Percentiles rank a stretch among this genome's conserved stretches.
phyloP scores from a whole-genome alignment of 2,888 invertebrate species.

The Dynastes hyllus region DNA sequence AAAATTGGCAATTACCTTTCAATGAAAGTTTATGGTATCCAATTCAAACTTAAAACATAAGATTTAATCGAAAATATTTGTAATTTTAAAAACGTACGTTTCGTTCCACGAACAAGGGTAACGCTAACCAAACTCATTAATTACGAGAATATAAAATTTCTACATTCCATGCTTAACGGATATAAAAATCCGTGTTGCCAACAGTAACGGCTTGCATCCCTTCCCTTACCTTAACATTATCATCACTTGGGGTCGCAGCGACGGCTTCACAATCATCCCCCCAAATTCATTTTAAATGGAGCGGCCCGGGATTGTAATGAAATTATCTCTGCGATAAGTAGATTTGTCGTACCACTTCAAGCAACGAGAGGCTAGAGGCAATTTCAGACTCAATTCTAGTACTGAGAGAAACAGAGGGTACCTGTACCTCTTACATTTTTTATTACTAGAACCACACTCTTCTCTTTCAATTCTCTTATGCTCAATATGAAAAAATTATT shows the following conservation, averaged over 20 bases:
- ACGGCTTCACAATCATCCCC: slow-evolving; percentile 12
- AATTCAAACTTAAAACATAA: too few relatives aligned
- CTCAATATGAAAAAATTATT: too few relatives aligned
- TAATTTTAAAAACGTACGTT: too few relatives aligned
- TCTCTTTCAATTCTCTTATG: too few relatives aligned
- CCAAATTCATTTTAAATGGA: slow-evolving; percentile 38
- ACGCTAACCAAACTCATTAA: slow-evolving; percentile 11
- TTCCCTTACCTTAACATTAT: neutral
- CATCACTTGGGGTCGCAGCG: neutral
- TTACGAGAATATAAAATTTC: slow-evolving; percentile 19
- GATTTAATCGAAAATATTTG: too few relatives aligned
- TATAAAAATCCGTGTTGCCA: neutral
- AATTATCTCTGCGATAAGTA: slow-evolving; percentile 45
- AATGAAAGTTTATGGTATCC: too few relatives aligned
- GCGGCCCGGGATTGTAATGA: slow-evolving; percentile 34
- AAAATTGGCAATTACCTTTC: too few relatives aligned
- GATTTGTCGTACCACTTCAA: slow-evolving; percentile 26
- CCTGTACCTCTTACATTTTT: too few relatives aligned
- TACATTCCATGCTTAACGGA: neutral
- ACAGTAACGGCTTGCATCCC: neutral
- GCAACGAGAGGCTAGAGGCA: neutral
- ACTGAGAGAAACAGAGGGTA: slow-evolving; percentile 1
- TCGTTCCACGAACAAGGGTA: too few relatives aligned
- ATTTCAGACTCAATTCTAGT: slow-evolving; percentile 22
- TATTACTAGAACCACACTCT: too few relatives aligned